Percentiles rank a stretch among this genome's conserved stretches.
These are phyloP conservation scores for Stomorhina lunata DNA, from an alignment of 2,888 invertebrate species.

Conservation along the genomic window DNA sequence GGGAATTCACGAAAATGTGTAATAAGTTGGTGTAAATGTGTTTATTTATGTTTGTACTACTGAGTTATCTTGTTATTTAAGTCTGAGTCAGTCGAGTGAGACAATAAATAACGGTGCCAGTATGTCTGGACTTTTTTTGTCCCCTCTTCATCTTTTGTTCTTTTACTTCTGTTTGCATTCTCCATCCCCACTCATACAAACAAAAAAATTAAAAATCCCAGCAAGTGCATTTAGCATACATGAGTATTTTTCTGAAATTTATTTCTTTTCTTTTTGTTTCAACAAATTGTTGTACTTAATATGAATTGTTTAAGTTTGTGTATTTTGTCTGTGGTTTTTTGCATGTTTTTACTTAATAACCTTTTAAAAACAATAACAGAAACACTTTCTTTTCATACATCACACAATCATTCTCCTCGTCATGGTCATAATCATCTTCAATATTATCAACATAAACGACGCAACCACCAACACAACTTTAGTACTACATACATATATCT, in stretches of 20 bases:
- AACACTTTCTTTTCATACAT: slow-evolving; percentile 32
- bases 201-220: not conserved
- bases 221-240: not conserved
- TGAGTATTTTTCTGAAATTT: no score
- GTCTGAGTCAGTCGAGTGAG: slow-evolving; percentile 35
- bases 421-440: not conserved
- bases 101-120: slow-evolving; percentile 68
- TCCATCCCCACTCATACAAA: not conserved
- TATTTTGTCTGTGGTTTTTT: slow-evolving; percentile 36
- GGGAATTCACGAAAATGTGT: not conserved
- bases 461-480: not conserved
- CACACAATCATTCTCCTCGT: no score
- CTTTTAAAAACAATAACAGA: slow-evolving; percentile 22
- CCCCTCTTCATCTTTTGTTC: not conserved
- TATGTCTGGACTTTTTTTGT: slow-evolving; percentile 65
- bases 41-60: slow-evolving; percentile 4
- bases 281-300: not conserved
- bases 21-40: not conserved
- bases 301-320: not conserved
- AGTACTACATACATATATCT: not conserved
- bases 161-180: not conserved
- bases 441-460: not conserved
- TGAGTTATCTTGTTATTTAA: slow-evolving; percentile 26
- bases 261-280: slow-evolving; percentile 1
- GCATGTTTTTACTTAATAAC: slow-evolving; percentile 21